Conservation (phyloP, 2,797 vertebrate genomes). For the Neostethus bicornis region DNA sequence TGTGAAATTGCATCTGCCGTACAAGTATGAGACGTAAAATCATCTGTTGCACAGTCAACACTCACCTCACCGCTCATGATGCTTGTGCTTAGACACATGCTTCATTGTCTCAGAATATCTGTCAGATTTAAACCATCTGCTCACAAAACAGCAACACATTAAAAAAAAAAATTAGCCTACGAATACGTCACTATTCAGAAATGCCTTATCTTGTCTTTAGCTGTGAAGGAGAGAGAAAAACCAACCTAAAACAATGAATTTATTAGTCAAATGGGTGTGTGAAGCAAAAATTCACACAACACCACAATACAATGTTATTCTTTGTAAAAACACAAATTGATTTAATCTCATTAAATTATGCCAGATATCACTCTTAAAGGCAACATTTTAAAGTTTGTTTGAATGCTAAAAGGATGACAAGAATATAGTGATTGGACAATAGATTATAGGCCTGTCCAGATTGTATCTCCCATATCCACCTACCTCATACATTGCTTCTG, state of each 20-base stretch:
- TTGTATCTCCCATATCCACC: no score
- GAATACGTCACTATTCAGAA: background rate
- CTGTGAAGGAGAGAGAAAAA: no score
- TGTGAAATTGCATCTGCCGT: constrained; percentile 30
- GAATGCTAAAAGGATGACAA: no score
- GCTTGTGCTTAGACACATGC: background rate
- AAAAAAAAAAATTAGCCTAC: background rate
- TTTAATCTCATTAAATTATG: no score
- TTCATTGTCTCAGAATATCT: constrained; percentile 14
- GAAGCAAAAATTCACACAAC: no score
- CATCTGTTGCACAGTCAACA: constrained; percentile 22
- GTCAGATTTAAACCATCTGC: constrained; percentile 1
- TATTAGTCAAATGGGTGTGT: background rate
- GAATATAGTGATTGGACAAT: no score
- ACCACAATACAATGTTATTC: no score
- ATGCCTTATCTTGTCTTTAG: background rate
- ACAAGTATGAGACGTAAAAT: constrained; percentile 25
- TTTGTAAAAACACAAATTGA: no score
- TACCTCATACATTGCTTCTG: no score
- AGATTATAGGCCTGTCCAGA: no score
- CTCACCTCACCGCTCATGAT: constrained; percentile 21
- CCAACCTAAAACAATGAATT: no score
- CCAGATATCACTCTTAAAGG: no score
- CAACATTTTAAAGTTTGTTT: background rate
- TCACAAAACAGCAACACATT: constrained; percentile 7